Conservation (phyloP, 2,797 vertebrate species). For the Tenualosa thibaudeaui region DNA sequence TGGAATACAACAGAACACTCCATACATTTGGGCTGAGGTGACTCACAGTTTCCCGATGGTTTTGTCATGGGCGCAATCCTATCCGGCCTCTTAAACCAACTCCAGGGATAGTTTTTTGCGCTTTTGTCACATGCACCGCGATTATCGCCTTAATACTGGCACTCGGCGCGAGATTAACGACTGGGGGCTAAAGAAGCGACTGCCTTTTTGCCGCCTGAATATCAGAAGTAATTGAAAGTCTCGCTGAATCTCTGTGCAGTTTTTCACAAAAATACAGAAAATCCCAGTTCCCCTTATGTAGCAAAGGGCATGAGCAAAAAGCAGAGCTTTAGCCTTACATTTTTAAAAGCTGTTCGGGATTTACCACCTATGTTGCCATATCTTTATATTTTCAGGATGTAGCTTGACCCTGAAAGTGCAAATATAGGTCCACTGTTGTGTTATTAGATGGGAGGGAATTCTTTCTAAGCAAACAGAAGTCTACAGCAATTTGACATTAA, state of each 20-base stretch:
- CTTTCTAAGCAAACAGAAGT: background rate
- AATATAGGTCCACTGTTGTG: background rate
- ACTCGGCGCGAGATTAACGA: slow-evolving; percentile 63
- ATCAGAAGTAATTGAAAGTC: slow-evolving; percentile 68
- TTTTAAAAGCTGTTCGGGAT: slow-evolving; percentile 59
- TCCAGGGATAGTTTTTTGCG: slow-evolving; percentile 56
- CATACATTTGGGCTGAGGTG: slow-evolving; percentile 36
- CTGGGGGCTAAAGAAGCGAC: slow-evolving; percentile 56
- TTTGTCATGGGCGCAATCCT: slow-evolving; percentile 49
- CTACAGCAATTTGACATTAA: background rate
- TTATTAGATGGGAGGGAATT: background rate
- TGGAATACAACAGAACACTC: slow-evolving; percentile 17
- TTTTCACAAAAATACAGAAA: slow-evolving; percentile 57
- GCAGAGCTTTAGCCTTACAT: slow-evolving; percentile 52
- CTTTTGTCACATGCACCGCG: slow-evolving; percentile 60
- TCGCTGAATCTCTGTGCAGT: slow-evolving; percentile 63
- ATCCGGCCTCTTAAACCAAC: slow-evolving; percentile 39
- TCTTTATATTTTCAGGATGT: background rate
- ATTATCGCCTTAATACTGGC: slow-evolving; percentile 66
- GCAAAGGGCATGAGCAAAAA: slow-evolving; percentile 57
- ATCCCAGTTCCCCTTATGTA: slow-evolving; percentile 61
- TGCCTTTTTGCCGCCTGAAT: slow-evolving; percentile 62
- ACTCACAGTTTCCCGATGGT: slow-evolving; percentile 30
- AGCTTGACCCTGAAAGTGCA: background rate
- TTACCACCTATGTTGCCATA: slow-evolving; percentile 26